Base-by-base conservation (phyloP, 1,140 invertebrate species). In the Mycetomoellerius zeteki region DNA sequence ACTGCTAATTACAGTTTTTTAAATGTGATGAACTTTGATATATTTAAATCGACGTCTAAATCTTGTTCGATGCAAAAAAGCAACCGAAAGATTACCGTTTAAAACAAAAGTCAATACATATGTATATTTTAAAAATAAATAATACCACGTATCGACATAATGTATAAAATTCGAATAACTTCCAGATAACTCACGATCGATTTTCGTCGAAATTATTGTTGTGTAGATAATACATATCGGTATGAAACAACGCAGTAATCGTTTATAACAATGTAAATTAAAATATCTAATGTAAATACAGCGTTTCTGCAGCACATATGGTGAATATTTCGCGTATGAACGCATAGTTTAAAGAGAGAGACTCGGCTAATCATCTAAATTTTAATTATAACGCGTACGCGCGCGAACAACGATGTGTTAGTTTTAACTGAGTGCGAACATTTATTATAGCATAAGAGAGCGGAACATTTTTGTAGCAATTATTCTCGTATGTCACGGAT, bases 61-160 rank as follows among this genome's bases (percentile, higher is more conserved):
- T 72, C 16, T 54, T 10, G 30, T 24, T n/a, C 33, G 21, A 47
- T n/a, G 58, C 19, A 43, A 81, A 43, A 81, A 33, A 71, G 21
- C 65, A 52, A 77, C 8, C n/a, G 24, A 62, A 71, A 69, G 21
- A 81, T 58, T 71, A 56, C 3, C 10, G 30, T 24, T 60, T 84
- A 84, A 75, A 84, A 71, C 33, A 47, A 30, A 73, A 50, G 27
- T 73, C 56, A 50, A 50, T 10, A 69, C n/a, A 52, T 16, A 14
- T 33, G 8, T 21, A 16, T 5, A 60, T 47, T 50, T 6, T 50
- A 84, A 84, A 75, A 84, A 62, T 6, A 84, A 75, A 60, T 58
- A 50, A 50, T 64, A 56, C 21, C 37, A 33, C 21, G 27, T 27
- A 60, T 84, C 16, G 56, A 73, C 27, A 72, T 27, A 67, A 52